Percentiles rank a stretch among this genome's conserved stretches.
Conservation (phyloP, 2,797 vertebrate species). For the Botia almorhae region DNA sequence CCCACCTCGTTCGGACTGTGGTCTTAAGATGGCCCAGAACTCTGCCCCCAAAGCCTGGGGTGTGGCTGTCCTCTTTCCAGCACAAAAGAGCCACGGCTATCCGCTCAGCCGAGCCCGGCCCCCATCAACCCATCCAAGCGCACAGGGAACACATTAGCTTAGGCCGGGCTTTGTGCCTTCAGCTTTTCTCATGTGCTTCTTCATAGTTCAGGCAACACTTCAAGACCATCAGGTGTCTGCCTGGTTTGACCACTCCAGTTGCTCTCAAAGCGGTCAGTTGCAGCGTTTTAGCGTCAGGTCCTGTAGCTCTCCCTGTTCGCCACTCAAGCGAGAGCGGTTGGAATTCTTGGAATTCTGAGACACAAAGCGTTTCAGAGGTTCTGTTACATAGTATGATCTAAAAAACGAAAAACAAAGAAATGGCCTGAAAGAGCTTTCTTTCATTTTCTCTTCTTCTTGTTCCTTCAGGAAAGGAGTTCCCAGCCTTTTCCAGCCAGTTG, state of each 20-base stretch:
- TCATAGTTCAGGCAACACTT: conserved; percentile 75
- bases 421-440: not conserved
- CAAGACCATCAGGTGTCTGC: conserved; percentile 78
- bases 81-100: conserved; percentile 84
- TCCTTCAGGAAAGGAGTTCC: conserved; percentile 62
- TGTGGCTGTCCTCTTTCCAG: conserved; percentile 67
- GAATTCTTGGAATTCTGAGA: conserved; percentile 49
- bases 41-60: conserved; percentile 70
- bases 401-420: not conserved
- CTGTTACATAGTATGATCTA: not conserved
- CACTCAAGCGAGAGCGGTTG: conserved; percentile 72
- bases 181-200: conserved; percentile 74
- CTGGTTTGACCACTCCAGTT: conserved; percentile 69
- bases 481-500: conserved; percentile 59
- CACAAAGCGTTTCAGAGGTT: conserved; percentile 39
- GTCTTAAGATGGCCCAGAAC: conserved; percentile 74
- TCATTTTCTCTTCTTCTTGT: conserved; percentile 8
- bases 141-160: conserved; percentile 91
- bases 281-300: conserved; percentile 67
- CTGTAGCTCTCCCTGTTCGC: conserved; percentile 63
- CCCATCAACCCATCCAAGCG: conserved; percentile 85
- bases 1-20: conserved; percentile 63
- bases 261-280: conserved; percentile 37
- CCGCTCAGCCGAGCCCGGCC: conserved; percentile 66
- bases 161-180: conserved; percentile 71